phyloP scores from a whole-genome alignment of 2,797 vertebrate species.

The Centropyge bicolor region DNA sequence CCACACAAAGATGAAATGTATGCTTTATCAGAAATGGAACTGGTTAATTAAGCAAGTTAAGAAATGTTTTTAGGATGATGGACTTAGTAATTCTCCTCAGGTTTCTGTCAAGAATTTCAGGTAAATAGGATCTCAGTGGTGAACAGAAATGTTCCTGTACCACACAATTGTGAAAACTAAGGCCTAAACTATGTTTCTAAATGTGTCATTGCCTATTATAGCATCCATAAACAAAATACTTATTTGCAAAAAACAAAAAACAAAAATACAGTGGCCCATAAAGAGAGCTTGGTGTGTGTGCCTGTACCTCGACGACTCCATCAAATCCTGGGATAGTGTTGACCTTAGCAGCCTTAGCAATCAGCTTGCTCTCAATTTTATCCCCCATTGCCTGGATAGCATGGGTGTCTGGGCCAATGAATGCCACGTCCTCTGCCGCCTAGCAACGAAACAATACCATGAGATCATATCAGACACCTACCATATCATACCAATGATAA shows the following conservation, averaged over 20 bases:
- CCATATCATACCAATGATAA: background rate
- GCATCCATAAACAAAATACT: background rate
- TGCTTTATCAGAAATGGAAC: background rate
- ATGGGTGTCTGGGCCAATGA: constrained; percentile 95
- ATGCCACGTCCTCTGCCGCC: constrained; percentile 90
- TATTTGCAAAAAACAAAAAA: too few species aligned
- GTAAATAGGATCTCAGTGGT: background rate
- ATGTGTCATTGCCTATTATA: background rate
- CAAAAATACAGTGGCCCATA: background rate
- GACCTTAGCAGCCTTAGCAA: constrained; percentile 96
- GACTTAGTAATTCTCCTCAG: background rate
- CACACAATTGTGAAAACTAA: too few species aligned
- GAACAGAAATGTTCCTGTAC: too few species aligned
- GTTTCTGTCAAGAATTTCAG: background rate
- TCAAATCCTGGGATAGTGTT: constrained; percentile 98
- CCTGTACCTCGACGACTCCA: constrained; percentile 93
- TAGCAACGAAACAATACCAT: constrained; percentile 70
- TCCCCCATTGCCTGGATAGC: constrained; percentile 99
- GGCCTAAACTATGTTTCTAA: background rate
- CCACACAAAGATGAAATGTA: background rate
- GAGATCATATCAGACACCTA: background rate
- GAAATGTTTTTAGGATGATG: background rate
- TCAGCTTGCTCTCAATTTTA: constrained; percentile 98
- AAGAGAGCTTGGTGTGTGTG: background rate
- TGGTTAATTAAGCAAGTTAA: background rate